Base-by-base conservation (phyloP, 64 coral and sea anemone genomes). In the Actinia equina region DNA sequence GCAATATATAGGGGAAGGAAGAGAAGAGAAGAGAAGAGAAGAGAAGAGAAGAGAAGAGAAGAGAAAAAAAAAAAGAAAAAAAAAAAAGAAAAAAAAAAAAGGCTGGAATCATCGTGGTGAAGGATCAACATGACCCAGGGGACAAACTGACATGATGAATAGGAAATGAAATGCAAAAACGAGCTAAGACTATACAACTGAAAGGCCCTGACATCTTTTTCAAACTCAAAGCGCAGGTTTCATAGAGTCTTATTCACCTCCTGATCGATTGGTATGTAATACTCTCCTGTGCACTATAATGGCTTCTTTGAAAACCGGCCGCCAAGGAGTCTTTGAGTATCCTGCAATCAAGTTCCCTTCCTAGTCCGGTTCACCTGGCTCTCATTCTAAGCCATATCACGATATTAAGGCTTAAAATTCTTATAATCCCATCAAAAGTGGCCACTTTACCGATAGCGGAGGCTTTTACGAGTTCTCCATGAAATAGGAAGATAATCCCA, bases 41-140 rank as follows among this genome's bases (percentile, higher is more conserved):
- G 62, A 76, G 49, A 74, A 65, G 63, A 37, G 23, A 74, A 23
- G 85, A 25, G 17, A 71, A 74, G 46, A 5, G 26, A 90, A 90
- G 62, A 76, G 77, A 64, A 59, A 58, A 64, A 11, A 49, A 59
- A 2, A 83, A 55, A 37, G 44, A 52, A 67, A 90, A 82, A 79
- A 3, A 44, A 55, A 10, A 17, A 11, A 44, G 18, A 10, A 16
- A 11, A 44, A 55, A 10, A 5, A 11, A 44, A 44, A 9, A 17
- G 30, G 13, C 19, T 5, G 8, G 13, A 10, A 43, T 37, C 30
- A 37, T 37, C 30, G 30, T 37, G 30, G 30, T 0, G 30, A 37
- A 37, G 30, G 30, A 37, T 37, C 30, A 37, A 37, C 30, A 37
- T 37, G 30, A 37, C 30, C 30, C 1, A 37, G 30, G 30, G 30